A percentile compares a stretch with the other conserved stretches of the same genome.
Evolutionary conservation across 2,888 invertebrate species (phyloP).

Genomic region (Idaea aversata): DNA sequence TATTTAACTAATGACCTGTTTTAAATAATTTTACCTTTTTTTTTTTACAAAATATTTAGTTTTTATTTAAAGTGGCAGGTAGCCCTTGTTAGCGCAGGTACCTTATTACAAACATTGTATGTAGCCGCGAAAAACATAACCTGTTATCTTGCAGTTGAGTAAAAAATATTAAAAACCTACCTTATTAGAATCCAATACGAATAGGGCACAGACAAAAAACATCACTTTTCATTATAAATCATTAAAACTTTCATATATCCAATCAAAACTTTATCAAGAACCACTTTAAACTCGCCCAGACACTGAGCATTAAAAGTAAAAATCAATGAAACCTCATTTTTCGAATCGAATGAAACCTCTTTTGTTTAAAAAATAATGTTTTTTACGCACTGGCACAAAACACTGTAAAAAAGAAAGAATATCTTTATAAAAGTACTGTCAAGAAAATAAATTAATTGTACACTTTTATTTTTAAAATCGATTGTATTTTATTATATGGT

Average conservation of each 20-base stretch:
- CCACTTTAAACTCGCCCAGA: no score
- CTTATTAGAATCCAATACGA: constrained; percentile 61
- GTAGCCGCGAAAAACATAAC: no score
- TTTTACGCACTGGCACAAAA: not conserved
- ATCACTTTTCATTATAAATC: constrained; percentile 45
- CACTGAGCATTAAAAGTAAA: no score
- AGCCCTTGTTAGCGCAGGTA: no score
- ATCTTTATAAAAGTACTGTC: not conserved
- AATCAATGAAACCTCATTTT: not conserved
- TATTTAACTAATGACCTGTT: no score
- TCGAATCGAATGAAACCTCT: not conserved
- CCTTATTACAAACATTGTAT: no score
- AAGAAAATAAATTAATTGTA: not conserved
- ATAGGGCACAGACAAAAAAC: constrained; percentile 29
- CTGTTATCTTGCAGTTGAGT: no score
- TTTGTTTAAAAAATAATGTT: not conserved
- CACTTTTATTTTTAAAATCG: not conserved
- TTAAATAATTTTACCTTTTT: no score
- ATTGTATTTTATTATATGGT: constrained; percentile 13
- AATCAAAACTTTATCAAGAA: constrained; percentile 12
- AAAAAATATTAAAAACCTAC: constrained; percentile 32
- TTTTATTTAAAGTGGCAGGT: no score
- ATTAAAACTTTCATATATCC: constrained; percentile 18
- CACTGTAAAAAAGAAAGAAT: not conserved
- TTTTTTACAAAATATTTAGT: no score